A percentile compares a stretch with the other conserved stretches of the same genome.
Evolutionary conservation across 2,888 invertebrate genomes (phyloP).

Genomic region (Oscheius onirici): DNA sequence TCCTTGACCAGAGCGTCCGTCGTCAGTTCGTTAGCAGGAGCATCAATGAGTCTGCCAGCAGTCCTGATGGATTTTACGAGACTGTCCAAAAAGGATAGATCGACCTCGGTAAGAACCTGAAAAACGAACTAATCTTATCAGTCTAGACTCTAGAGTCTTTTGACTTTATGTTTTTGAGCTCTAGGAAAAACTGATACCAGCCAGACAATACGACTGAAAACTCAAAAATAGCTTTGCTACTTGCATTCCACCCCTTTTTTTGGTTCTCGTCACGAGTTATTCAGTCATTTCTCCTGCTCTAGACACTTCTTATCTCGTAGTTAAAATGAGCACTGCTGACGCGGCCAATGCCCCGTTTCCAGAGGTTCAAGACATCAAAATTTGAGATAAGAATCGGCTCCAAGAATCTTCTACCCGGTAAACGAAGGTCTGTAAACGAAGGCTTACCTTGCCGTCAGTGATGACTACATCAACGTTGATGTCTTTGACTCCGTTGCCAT

Average conservation of each 20-base stretch:
- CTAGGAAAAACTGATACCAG: no score
- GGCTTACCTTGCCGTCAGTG: slow-evolving; percentile 48
- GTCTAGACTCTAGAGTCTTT: no score
- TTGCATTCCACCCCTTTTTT: no score
- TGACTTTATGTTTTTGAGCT: no score
- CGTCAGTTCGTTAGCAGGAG: slow-evolving; percentile 86
- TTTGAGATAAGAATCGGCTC: neutral
- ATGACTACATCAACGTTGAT: slow-evolving; percentile 63
- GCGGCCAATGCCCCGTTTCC: no score
- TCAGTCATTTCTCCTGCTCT: no score
- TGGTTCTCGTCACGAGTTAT: no score
- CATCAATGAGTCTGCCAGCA: slow-evolving; percentile 85
- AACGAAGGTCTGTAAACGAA: slow-evolving; percentile 12
- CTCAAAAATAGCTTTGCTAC: no score
- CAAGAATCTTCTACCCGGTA: neutral
- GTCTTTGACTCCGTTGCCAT: slow-evolving; percentile 16
- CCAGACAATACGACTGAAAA: no score
- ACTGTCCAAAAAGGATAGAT: slow-evolving; percentile 71
- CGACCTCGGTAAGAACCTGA: slow-evolving; percentile 55
- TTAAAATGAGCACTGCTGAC: no score
- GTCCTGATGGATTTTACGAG: slow-evolving; percentile 77
- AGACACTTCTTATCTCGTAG: no score
- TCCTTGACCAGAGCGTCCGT: slow-evolving; percentile 79
- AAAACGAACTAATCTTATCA: slow-evolving; percentile 4
- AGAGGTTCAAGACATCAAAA: neutral